A percentile compares a stretch with the other conserved stretches of the same genome.
Evolutionary conservation across 2,888 invertebrate genomes (phyloP).

Genomic region (Drosophila siamana): DNA sequence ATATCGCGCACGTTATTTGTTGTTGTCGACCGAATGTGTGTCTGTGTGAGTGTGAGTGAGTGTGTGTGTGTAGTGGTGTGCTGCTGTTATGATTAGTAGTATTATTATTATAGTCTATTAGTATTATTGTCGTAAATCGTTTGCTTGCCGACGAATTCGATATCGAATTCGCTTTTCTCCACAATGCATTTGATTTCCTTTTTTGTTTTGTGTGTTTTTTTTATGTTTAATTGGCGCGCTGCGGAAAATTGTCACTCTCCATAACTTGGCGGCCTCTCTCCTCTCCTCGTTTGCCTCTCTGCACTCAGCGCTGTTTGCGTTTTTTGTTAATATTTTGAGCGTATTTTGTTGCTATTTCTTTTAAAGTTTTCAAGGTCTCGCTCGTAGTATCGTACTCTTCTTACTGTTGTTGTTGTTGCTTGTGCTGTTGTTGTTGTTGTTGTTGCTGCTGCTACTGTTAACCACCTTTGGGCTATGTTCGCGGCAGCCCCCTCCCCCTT

Average conservation of each 20-base stretch:
- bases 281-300: slow-evolving; percentile 9
- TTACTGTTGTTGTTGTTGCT: slow-evolving; percentile 30
- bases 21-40: slow-evolving; percentile 7
- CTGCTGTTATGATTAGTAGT: slow-evolving; percentile 27
- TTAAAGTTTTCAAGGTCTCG: slow-evolving; percentile 79
- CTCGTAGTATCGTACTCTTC: slow-evolving; percentile 40
- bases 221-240: slow-evolving; percentile 62
- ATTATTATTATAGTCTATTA: slow-evolving; percentile 10
- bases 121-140: slow-evolving; percentile 32
- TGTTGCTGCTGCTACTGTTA: slow-evolving; percentile 53
- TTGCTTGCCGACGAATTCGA: slow-evolving; percentile 45
- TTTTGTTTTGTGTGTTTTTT: slow-evolving; percentile 13
- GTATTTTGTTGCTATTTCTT: slow-evolving; percentile 66
- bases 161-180: slow-evolving; percentile 38
- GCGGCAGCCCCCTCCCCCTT: slow-evolving; percentile 29
- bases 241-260: slow-evolving; percentile 75
- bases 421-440: slow-evolving; percentile 21
- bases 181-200: slow-evolving; percentile 38
- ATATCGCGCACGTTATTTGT: slow-evolving; percentile 38
- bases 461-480: slow-evolving; percentile 63
- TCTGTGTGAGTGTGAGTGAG: not conserved
- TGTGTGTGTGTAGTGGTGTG: slow-evolving; percentile 1
- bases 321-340: slow-evolving; percentile 53
- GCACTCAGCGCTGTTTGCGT: slow-evolving; percentile 54
- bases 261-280: slow-evolving; percentile 61